Percentiles rank a stretch among this genome's conserved stretches.
phyloP scores from a whole-genome alignment of 1,140 invertebrate species.

The Mesaphorura yosii region DNA sequence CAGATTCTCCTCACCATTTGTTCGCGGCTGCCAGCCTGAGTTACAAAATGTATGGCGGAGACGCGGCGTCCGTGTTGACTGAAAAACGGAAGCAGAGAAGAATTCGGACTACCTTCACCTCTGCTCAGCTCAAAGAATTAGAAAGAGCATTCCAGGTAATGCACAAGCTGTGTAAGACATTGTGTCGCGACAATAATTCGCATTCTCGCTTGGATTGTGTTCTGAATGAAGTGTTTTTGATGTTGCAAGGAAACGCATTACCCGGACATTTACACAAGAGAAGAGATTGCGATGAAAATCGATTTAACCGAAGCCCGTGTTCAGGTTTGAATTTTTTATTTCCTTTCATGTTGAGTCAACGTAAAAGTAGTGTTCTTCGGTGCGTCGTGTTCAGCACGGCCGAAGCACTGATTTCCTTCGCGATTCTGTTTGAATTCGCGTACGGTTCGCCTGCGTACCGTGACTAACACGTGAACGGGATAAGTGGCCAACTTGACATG shows the following conservation, averaged over 20 bases:
- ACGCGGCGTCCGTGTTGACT: slow-evolving; percentile 57
- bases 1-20: slow-evolving; percentile 27
- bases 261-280: slow-evolving; percentile 96
- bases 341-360: too few relatives aligned
- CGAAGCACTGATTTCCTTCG: too few relatives aligned
- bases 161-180: too few relatives aligned
- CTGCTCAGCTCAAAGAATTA: slow-evolving; percentile 88
- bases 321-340: slow-evolving; percentile 57
- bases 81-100: slow-evolving; percentile 85
- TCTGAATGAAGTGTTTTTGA: background rate
- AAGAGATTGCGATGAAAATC: slow-evolving; percentile 96
- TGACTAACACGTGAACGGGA: too few relatives aligned
- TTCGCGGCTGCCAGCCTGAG: slow-evolving; percentile 56
- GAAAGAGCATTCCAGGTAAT: slow-evolving; percentile 70
- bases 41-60: slow-evolving; percentile 72
- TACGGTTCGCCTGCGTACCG: too few relatives aligned
- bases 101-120: slow-evolving; percentile 93
- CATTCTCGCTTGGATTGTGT: background rate
- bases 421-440: too few relatives aligned
- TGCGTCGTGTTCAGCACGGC: too few relatives aligned
- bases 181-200: too few relatives aligned
- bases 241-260: slow-evolving; percentile 97
- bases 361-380: too few relatives aligned
- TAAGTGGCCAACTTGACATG: too few relatives aligned
- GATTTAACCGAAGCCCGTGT: slow-evolving; percentile 96